Base-by-base conservation (phyloP, 2,113 vertebrate species). In the Montifringilla adamsi region DNA sequence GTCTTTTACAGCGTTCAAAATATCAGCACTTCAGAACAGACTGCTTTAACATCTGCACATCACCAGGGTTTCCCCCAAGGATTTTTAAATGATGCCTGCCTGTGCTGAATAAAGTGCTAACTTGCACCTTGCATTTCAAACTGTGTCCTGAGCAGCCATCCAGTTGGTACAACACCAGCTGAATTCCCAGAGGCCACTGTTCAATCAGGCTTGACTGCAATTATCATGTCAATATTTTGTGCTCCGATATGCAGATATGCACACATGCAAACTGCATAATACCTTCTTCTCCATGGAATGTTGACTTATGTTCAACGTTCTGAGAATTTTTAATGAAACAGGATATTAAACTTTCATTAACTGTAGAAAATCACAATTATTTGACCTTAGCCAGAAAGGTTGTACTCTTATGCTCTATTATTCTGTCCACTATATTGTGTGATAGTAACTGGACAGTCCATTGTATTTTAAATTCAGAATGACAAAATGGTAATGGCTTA, bases 171-270 rank as follows among this genome's bases (percentile, higher is more conserved):
- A 98, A 97, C 98, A 98, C 98, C 98, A 98, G 97, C 98, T 98
- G 97, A 98, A 98, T 97, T 99, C 99, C 99, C 98, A 98, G 81
- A 97, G 98, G 99, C 98, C 96, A 97, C 95, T 97, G 98, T 97
- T 98, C 98, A 98, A 94, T 98, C 98, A 98, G 97, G 98, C 98
- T 99, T 98, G 98, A 98, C 98, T 98, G 98, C 98, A 99, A 98
- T 99, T 99, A 99, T 99, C 99, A 99, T 99, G 99, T 99, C 99
- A 99, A 98, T 99, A 99, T 99, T 98, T 98, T 98, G 98, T 97
- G 98, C 98, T 98, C 98, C 68, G 89, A 98, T 98, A 98, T 98
- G 98, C 98, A 99, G 98, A 99, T 99, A 98, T 97, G 96, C 98
- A 98, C 97, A 97, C 97, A 98, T 98, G 97, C 97, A 97, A 97